Conservation (phyloP, 2,888 invertebrate species). For the Lacanobia wlatinum region DNA sequence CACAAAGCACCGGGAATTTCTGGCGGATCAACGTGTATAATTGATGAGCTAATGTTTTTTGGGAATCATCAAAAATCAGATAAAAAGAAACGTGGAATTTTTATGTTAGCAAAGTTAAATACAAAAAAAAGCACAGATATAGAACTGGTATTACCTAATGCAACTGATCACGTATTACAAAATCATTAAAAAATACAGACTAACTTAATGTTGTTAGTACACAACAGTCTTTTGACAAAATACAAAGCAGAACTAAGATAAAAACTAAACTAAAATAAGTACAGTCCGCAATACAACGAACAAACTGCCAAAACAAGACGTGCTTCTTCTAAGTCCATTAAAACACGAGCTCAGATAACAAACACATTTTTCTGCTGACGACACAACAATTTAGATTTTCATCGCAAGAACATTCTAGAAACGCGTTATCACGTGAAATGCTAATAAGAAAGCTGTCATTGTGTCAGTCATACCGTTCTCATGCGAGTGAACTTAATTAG, state of each 20-base stretch:
- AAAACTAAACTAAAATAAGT: constrained; percentile 44
- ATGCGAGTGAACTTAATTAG: constrained; percentile 65
- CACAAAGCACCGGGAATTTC: constrained; percentile 53
- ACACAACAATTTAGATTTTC: constrained; percentile 62
- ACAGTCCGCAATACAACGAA: constrained; percentile 38
- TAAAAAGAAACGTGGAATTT: not conserved
- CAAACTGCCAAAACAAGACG: constrained; percentile 47
- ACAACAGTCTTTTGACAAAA: constrained; percentile 8
- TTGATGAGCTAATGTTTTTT: constrained; percentile 56
- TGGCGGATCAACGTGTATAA: constrained; percentile 53
- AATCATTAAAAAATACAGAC: not conserved
- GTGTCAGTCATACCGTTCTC: constrained; percentile 59
- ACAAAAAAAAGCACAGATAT: not conserved
- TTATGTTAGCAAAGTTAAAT: constrained; percentile 16
- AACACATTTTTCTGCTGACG: constrained; percentile 63
- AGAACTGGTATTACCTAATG: not conserved
- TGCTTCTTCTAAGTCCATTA: constrained; percentile 42
- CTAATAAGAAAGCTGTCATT: constrained; percentile 63
- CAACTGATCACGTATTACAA: not conserved
- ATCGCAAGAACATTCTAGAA: constrained; percentile 58
- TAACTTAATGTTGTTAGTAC: not conserved
- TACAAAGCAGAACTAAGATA: constrained; percentile 19
- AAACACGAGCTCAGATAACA: constrained; percentile 56
- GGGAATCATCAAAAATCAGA: constrained; percentile 24
- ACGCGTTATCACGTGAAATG: constrained; percentile 59